phyloP scores from a whole-genome alignment of 64 coral and sea anemone species.

The Montipora foliosa region DNA sequence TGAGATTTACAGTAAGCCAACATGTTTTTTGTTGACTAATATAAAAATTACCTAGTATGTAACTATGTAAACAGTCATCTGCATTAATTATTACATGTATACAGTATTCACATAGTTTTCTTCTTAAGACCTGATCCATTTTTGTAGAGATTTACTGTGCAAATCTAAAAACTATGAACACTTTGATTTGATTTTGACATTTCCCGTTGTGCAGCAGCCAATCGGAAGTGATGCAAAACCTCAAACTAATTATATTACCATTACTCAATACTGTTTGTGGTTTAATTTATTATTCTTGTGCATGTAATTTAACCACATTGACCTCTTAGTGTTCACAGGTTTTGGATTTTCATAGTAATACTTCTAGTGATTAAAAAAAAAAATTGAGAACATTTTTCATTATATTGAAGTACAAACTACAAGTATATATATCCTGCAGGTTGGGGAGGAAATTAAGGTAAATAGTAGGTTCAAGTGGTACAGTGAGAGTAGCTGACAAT shows the following conservation, averaged over 20 bases:
- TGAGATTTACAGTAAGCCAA: background rate
- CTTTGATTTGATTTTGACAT: too few relatives aligned
- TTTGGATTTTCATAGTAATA: background rate
- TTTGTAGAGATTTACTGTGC: background rate
- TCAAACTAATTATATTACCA: too few relatives aligned
- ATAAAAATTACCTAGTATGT: too few relatives aligned
- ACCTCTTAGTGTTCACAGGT: background rate
- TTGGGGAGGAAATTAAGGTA: background rate
- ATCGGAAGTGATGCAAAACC: too few relatives aligned
- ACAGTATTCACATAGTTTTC: background rate
- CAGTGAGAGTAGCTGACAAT: background rate
- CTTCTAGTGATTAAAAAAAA: too few relatives aligned
- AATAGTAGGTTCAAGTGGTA: background rate
- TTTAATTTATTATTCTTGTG: background rate
- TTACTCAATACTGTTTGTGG: too few relatives aligned
- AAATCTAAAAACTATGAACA: too few relatives aligned
- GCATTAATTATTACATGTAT: background rate
- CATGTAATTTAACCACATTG: background rate
- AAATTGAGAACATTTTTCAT: background rate
- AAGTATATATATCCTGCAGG: background rate
- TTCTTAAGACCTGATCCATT: background rate
- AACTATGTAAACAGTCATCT: background rate
- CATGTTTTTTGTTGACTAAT: too few relatives aligned
- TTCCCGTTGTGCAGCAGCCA: too few relatives aligned
- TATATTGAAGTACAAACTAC: background rate